These are phyloP conservation scores for Pluvianellus socialis DNA, from an alignment of 2,113 vertebrate genomes.

Conservation along the genomic window DNA sequence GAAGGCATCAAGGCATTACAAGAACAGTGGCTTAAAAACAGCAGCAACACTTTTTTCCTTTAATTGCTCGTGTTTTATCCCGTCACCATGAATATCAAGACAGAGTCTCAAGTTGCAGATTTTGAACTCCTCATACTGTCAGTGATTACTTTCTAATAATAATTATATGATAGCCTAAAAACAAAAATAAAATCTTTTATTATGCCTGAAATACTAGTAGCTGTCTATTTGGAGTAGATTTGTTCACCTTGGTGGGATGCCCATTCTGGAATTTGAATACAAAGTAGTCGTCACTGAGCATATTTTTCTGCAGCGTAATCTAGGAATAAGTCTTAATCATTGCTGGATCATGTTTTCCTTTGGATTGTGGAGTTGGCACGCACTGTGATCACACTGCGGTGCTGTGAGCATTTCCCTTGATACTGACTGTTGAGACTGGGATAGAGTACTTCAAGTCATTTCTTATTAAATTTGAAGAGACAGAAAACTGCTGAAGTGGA, in stretches of 20 bases:
- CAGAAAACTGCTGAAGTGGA: neutral
- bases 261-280: neutral
- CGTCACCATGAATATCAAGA: neutral
- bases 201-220: neutral
- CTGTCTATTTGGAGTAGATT: neutral
- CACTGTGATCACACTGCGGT: neutral
- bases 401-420: neutral
- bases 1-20: neutral
- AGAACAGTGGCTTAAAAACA: neutral
- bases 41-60: neutral
- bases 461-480: neutral
- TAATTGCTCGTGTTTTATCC: neutral
- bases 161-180: neutral
- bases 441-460: neutral
- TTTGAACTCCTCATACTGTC: neutral
- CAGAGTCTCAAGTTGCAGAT: neutral
- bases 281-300: neutral
- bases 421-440: neutral
- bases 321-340: neutral
- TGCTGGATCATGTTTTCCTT: neutral
- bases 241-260: neutral
- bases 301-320: neutral
- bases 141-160: neutral
- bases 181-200: neutral
- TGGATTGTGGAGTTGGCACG: neutral